Base-by-base conservation (phyloP, 2,113 vertebrate species). In the Clarias gariepinus region DNA sequence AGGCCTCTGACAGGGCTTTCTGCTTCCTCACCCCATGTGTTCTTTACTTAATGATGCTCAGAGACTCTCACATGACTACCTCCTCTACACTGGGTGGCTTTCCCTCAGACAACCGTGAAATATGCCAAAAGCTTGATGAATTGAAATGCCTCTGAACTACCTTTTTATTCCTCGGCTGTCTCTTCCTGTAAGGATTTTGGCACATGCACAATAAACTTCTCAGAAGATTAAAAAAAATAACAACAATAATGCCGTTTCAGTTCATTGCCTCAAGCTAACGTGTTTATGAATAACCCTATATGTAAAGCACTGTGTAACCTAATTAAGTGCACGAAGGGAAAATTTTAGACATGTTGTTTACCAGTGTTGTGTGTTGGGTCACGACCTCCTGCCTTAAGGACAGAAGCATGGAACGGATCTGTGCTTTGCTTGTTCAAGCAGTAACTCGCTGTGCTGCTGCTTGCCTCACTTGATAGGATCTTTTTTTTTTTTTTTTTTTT, bases 41-140 rank as follows among this genome's bases (percentile, higher is more conserved):
- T 41, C 41, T 61, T 47, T 41, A 86, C 73, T 77, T 84, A 57
- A 86, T 84, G 77, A 78, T 77, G 58, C 81, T 63, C 47, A 83
- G 78, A 89, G 76, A 55, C 76, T 19, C 77, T 90, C 84, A 86
- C 89, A 84, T 89, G 87, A 90, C 73, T 23, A 63, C 64, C 68
- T 85, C 25, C 52, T 82, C 13, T 15, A 36, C 55, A 41, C 63
- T 9, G 21, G 19, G 64, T 57, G 85, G n/a, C 73, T 83, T 87
- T 52, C 81, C 74, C 74, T 41, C 9, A 23, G 18, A n/a, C 64
- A 18, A 12, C 74, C 25, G 33, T 77, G 18, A 60, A 81, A 19
- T 2, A 81, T 15, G 1, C 53, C 77, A 30, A 84, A 74, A 57
- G 4, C 55, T 28, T 57, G n/a, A 79, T 86, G 12, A 82, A 81